phyloP scores from a whole-genome alignment of 2,888 invertebrate genomes.

The Eupithecia dodoneata region DNA sequence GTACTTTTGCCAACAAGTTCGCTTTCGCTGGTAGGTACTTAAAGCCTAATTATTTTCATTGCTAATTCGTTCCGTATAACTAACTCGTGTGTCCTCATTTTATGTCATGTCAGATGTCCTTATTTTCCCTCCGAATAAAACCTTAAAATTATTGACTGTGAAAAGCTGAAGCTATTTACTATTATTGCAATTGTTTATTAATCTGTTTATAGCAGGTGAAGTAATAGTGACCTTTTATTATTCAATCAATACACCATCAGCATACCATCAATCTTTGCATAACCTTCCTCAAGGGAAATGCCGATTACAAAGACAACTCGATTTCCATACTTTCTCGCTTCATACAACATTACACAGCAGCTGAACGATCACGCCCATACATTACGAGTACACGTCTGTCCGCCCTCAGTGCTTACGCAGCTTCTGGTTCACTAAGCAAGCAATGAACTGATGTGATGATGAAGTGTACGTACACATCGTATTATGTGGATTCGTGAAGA shows the following conservation, averaged over 20 bases:
- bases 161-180: too few relatives aligned
- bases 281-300: constrained; percentile 48
- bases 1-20: not conserved
- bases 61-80: not conserved
- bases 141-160: too few relatives aligned
- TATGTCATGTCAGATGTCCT: too few relatives aligned
- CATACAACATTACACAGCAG: constrained; percentile 27
- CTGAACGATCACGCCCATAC: constrained; percentile 35
- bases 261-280: constrained; percentile 10
- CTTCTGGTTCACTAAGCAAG: constrained; percentile 38
- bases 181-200: too few relatives aligned
- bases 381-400: constrained; percentile 45
- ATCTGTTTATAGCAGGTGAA: too few relatives aligned
- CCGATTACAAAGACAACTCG: constrained; percentile 48
- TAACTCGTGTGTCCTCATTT: not conserved
- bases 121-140: too few relatives aligned
- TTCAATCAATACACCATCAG: not conserved
- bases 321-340: constrained; percentile 51
- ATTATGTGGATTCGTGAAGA: not conserved
- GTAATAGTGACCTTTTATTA: not conserved
- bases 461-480: constrained; percentile 22
- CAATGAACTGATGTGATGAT: constrained; percentile 38
- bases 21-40: not conserved
- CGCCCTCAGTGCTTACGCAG: constrained; percentile 30
- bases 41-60: not conserved